Evolutionary conservation across 2,888 invertebrate species (phyloP), one percentile per base, ranked within the genome.

Genomic region (Eledona agricola): DNA sequence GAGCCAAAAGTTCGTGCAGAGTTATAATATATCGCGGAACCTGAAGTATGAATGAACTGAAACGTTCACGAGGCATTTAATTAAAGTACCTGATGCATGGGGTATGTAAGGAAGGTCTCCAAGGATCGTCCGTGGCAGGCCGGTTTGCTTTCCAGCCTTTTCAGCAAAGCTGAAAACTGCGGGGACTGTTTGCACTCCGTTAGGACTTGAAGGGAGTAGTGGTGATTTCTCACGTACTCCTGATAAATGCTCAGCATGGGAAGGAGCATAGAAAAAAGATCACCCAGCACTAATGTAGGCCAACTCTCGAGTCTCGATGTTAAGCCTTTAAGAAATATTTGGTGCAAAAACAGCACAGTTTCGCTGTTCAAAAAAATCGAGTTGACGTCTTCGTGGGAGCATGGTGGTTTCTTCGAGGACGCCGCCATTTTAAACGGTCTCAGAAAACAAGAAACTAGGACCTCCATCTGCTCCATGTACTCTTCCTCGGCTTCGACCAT

Each of bases 211-310:
- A 95, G 83, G 59, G 93, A 93, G 80, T 93, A 95, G 78, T 95
- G 94, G 74, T 95, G 95, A 77, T 94, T 95, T 52, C 95, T 79
- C 37, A 95, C 94, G 75, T 94, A 95, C 80, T 95, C 94, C 79
- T 94, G 94, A 79, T 95, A 95, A 72, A 95, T 95, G 66, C 90
- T 90, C 77, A 95, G 79, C 94, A 95, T 95, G 38, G 95, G 94
- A 59, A 95, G 83, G 67, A 95, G 81, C 92, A 95, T 94, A 77
- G 94, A 93, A 80, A 95, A 95, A 71, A 95, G 81, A 78, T 95
- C 95, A 72, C 93, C 93, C 77, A 95, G 80, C 57, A 94, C 93
- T 58, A 95, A 81, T 3, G 94, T 94, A 26, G 95, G 95, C 95
- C 95, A 95, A 55, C 88, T 91, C 75, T 95, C 94, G 84, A 95